Evolutionary conservation across 2,113 vertebrate genomes (phyloP), one percentile per base, ranked within the genome.

Genomic region (Triplophysa rosa): DNA sequence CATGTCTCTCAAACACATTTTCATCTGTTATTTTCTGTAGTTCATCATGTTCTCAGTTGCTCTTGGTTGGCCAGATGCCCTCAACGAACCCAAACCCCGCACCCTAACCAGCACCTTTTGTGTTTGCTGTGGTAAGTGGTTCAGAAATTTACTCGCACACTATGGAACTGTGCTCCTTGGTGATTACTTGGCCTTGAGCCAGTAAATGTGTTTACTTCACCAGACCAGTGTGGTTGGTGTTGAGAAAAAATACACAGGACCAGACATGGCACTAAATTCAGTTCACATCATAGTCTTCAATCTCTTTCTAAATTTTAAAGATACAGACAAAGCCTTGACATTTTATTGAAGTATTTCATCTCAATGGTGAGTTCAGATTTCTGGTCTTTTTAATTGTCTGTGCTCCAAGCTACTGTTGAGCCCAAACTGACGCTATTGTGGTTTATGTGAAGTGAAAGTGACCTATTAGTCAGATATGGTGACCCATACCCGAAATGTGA

Each of bases 91-190:
- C 42, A 45, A 45, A 12, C 10, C 8, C 42, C 42, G 10, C 5
- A 7, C 33, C 42, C 42, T 45, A 45, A 45, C 42, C 42, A 45
- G 9, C 10, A 45, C 58, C 58, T 24, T 64, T 40, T 72, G 9
- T 54, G 52, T 67, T 78, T 26, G 59, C 42, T 33, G 19, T 59
- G 37, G 59, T 59, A 77, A 72, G 61, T 62, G 33, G 62, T 62
- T 84, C 67, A 80, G 49, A 52, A 13, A 66, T 33, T 4, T 59
- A 33, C 19, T 62, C 65, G 59, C 70, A 64, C 66, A 66, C 52
- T 72, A 37, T 66, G 56, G 14, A 68, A 40, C 66, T 37, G 29
- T 80, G 45, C 49, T 76, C 37, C 21, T 75, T n/a, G 1, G 19
- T 80, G 37, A 59, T 29, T 29, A 4, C 29, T 29, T 78, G 76